These are phyloP conservation scores for Pelodytes ibericus DNA, from an alignment of 2,797 vertebrate species.

Conservation along the genomic window DNA sequence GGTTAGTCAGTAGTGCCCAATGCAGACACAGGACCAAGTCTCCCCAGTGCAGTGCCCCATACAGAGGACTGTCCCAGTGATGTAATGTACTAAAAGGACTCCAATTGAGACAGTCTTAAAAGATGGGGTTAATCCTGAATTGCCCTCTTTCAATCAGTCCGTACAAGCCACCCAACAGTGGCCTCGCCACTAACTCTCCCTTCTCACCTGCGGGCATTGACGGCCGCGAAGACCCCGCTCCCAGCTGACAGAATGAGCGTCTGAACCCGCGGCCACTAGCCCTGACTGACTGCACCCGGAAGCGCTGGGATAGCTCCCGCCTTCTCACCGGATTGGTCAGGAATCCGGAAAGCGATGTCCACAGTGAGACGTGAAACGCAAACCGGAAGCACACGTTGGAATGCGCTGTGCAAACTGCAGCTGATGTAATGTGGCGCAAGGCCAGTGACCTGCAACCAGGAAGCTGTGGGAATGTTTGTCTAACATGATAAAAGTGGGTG, in stretches of 20 bases:
- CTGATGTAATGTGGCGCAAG: slow-evolving; percentile 17
- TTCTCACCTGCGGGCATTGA: slow-evolving; percentile 34
- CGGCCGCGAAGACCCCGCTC: not conserved
- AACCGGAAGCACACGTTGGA: not conserved
- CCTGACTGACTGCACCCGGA: not conserved
- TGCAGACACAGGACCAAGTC: too few species aligned
- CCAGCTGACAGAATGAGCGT: too few species aligned
- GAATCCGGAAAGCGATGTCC: not conserved
- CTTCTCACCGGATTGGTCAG: not conserved
- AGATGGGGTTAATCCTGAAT: too few species aligned
- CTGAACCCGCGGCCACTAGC: not conserved
- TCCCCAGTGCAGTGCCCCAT: too few species aligned
- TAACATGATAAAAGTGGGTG: too few species aligned
- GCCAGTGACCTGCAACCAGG: not conserved
- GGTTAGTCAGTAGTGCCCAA: too few species aligned
- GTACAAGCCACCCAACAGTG: too few species aligned
- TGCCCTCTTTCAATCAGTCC: not conserved
- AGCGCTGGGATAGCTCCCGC: not conserved
- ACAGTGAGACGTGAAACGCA: not conserved
- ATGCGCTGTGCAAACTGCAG: not conserved
- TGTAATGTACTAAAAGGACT: too few species aligned
- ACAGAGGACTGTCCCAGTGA: too few species aligned
- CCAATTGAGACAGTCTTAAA: too few species aligned
- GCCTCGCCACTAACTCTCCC: not conserved
- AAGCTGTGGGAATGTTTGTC: not conserved